Base-by-base conservation (phyloP, 2,113 vertebrate genomes). In the Clarias macrocephalus region DNA sequence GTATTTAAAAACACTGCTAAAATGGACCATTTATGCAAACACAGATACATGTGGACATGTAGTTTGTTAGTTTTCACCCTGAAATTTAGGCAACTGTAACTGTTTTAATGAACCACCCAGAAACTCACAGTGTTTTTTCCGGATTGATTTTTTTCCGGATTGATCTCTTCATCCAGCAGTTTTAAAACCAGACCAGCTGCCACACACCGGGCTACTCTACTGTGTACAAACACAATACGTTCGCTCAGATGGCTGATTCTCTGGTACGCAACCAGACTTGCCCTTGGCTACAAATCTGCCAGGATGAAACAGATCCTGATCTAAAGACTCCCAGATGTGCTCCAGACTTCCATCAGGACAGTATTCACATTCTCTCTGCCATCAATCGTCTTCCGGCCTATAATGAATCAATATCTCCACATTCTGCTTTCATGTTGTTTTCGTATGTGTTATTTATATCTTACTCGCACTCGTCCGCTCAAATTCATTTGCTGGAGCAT, bases 241-340 rank as follows among this genome's bases (percentile, higher is more conserved):
- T 85, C 90, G 89, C 91, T 91, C 88, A 79, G 63, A 88, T 90
- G 89, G 88, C 81, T 80, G 63, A 83, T 85, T 80, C 42, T 70
- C 73, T 91, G 91, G 91, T 89, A 75, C 19, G 4, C 76, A 13
- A 88, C 88, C 83, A 83, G 88, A 88, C 85, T 88, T 88, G 87
- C 87, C 86, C 88, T 86, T n/a, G 82, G 91, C 87, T 85, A 88
- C 84, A 82, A 76, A 88, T 86, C 80, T 52, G 42, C 66, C 82
- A 82, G 8, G 56, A 85, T 89, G 82, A 75, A 73, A 68, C 37
- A 83, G 75, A 87, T 75, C 37, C 65, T 83, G 81, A 54, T 88
- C 79, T 91, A 93, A 94, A 92, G 73, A 83, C 83, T 91, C 84
- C 48, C 92, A 93, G 92, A 88, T 93, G 93, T 90, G 80, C 80